Evolutionary conservation across 2,888 invertebrate genomes (phyloP), one percentile per base, ranked within the genome.

Genomic region (Conchocele bisecta): DNA sequence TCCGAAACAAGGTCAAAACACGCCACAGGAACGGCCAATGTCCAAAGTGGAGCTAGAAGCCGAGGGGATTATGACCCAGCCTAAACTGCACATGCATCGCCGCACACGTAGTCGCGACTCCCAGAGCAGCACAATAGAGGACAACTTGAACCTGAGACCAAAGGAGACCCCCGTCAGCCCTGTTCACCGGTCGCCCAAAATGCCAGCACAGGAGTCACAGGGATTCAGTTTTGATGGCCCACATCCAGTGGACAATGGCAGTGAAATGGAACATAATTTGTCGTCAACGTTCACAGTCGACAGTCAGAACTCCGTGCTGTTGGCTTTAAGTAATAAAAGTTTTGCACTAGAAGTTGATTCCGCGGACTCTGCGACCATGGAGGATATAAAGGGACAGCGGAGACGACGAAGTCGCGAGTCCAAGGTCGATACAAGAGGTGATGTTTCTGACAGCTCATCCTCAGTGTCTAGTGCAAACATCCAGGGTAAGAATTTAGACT

Each of bases 231-330:
- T 60, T 65, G 77, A 77, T 50, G 56, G 64, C 13, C 39, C 60
- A 28, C 69, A 54, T 54, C 70, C 56, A 39, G 31, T 57, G 37
- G 79, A 75, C 13, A 68, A 59, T 51, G 51, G 50, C 22, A 53
- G 44, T 20, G 66, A 67, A 26, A 67, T 68, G 5, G 70, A 70
- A 48, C 65, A 67, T 35, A 79, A 77, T 65, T 31, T 86, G 71
- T 84, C 87, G 9, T 85, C 83, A 41, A 86, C 85, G 6, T 86
- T 85, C 64, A 85, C 85, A 33, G 67, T 86, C 15, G 85, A 86
- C 35, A 81, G 83, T 41, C 82, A 81, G 46, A 79, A 75, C 51
- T 86, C 85, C 24, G 77, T 81, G 51, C 54, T 86, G 31, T 72
- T 79, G 44, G 83, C 79, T 48, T 70, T 84, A 44, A 78, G 65